phyloP scores from a whole-genome alignment of 2,113 vertebrate species.

The Panthera leo region DNA sequence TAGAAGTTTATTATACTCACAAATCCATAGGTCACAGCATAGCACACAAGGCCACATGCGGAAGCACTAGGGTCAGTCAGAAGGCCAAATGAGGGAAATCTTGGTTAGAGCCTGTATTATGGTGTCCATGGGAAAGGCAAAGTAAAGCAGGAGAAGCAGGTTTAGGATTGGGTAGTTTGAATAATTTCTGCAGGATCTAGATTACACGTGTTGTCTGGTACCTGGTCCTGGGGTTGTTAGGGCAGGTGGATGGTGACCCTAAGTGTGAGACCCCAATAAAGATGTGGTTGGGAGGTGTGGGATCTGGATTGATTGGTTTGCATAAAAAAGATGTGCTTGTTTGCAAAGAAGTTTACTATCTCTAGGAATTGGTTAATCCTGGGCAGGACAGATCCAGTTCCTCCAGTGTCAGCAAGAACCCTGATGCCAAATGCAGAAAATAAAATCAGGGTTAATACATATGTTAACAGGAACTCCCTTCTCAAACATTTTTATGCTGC shows the following conservation, averaged over 20 bases:
- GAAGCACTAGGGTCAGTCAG: too few relatives aligned
- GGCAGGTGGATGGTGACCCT: too few relatives aligned
- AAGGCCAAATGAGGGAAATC: not conserved
- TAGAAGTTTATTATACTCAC: not conserved
- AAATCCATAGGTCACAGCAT: not conserved
- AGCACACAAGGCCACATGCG: rapidly evolving
- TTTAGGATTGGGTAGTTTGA: not conserved
- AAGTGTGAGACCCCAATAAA: too few relatives aligned
- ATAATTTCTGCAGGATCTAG: not conserved
- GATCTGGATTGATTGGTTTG: not conserved
- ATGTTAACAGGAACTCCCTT: not conserved
- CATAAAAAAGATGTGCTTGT: not conserved
- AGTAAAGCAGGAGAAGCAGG: too few relatives aligned
- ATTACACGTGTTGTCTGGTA: not conserved
- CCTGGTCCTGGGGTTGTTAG: not conserved
- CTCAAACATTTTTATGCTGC: not conserved
- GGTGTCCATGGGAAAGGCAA: not conserved
- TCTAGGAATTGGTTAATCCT: not conserved
- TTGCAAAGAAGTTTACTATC: not conserved
- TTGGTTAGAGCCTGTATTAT: not conserved
- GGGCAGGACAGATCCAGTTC: not conserved
- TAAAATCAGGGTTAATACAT: not conserved
- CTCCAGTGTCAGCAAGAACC: not conserved
- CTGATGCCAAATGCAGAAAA: not conserved
- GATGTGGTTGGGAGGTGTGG: not conserved